Evolutionary conservation across 2,797 vertebrate genomes (phyloP).

Genomic region (Micropoecilia bifurca): DNA sequence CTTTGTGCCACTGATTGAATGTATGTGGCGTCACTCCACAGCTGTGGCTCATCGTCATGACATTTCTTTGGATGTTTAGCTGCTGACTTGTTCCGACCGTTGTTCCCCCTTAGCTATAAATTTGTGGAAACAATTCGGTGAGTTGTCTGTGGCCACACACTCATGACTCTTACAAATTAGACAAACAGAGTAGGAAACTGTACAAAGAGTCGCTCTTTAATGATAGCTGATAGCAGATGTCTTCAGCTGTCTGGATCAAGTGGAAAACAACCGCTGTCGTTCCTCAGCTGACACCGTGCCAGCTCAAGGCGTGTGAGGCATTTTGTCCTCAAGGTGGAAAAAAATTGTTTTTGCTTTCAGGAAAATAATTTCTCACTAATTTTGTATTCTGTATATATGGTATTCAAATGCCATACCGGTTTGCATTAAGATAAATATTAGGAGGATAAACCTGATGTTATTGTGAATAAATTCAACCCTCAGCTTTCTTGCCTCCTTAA

Average conservation of each 20-base stretch:
- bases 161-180: constrained; percentile 7
- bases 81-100: background rate
- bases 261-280: constrained; percentile 46
- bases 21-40: constrained; percentile 32
- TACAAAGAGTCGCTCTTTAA: constrained; percentile 28
- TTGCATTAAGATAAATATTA: background rate
- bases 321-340: constrained; percentile 1
- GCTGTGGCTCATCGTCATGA: constrained; percentile 10
- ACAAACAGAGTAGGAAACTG: constrained; percentile 15
- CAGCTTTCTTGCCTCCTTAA: background rate
- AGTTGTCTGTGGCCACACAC: background rate
- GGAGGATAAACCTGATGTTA: background rate
- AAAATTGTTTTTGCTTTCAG: background rate
- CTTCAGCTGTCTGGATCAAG: constrained; percentile 44
- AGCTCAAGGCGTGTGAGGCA: constrained; percentile 22
- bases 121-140: background rate
- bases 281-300: constrained; percentile 33
- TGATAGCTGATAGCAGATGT: constrained; percentile 51
- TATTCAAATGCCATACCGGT: background rate
- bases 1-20: constrained; percentile 23
- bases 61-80: background rate
- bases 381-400: background rate
- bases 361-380: background rate
- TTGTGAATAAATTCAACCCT: background rate
- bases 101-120: constrained; percentile 6